Evolutionary conservation across 2,888 invertebrate genomes (phyloP), one percentile per base, ranked within the genome.

Genomic region (Leptarthrus brevirostris): DNA sequence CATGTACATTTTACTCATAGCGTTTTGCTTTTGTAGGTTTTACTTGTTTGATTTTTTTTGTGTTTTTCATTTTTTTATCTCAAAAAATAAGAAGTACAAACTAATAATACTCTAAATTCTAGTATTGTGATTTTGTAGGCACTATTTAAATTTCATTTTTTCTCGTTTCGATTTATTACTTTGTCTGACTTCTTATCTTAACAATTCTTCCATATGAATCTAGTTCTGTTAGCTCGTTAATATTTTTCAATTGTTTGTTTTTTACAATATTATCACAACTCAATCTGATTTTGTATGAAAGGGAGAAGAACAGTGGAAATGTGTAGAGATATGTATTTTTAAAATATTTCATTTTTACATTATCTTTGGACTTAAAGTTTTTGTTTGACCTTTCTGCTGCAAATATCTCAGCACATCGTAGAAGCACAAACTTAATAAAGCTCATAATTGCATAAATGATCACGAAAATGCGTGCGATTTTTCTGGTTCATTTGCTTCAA

Each of bases 121-220:
- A 86, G 81, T 85, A 85, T 86, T 85, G 85, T 85, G 83, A 83
- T 82, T 82, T 82, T 86, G 84, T 85, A 86, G 85, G 85, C 85
- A 85, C 85, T 85, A 77, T 76, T 76, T 76, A 75, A 72, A 75
- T 75, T 75, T 74, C 70, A 66, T 76, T 56, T 54, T 73, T 58
- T 72, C 70, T 72, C 10, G 26, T 58, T 40, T 40, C 40, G 40
- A 40, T 12, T 40, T 40, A 40, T 40, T 71, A 22, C 24, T 30
- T 30, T 58, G 14, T 49, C 24, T 52, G 24, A 12, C 40, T 40
- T 49, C 10, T 4, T 64, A 54, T 54, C 52, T 20, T 54, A 10
- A 3, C 14, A 52, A 5, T 54, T 54, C 14, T 20, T 34, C n/a
- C 36, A 10, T 16, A 26, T 47, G 24, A 26, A 40, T 66, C 26